These are phyloP conservation scores for Tragelaphus scriptus DNA, from an alignment of 2,113 vertebrate species.

Conservation along the genomic window DNA sequence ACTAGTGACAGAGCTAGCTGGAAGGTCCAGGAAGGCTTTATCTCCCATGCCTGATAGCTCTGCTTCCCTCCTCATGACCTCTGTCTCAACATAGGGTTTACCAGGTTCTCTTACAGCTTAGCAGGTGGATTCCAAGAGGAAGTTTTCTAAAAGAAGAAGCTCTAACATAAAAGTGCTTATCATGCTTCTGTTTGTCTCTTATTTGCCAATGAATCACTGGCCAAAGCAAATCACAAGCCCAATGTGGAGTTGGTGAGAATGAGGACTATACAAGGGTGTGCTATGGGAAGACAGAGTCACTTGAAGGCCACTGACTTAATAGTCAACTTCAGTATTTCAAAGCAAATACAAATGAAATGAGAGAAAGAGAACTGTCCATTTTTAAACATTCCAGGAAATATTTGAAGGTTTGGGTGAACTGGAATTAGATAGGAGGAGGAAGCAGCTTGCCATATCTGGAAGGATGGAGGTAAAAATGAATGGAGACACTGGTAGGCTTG, in stretches of 20 bases:
- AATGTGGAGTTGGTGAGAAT: not conserved
- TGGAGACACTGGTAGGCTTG: not conserved
- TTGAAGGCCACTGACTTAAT: accelerated
- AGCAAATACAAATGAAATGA: not conserved
- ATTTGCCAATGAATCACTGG: not conserved
- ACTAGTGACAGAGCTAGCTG: not conserved
- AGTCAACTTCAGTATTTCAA: not conserved
- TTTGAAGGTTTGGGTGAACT: not conserved
- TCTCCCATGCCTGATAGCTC: accelerated
- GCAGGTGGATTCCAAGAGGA: not conserved
- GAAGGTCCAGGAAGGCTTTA: not conserved
- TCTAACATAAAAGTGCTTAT: not conserved
- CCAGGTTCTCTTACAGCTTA: not conserved
- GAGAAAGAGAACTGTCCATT: too few species aligned
- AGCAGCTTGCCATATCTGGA: not conserved
- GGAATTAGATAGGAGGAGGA: not conserved
- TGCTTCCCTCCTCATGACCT: not conserved
- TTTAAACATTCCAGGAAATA: not conserved
- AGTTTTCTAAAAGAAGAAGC: not conserved
- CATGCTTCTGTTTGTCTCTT: not conserved
- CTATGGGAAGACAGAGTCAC: not conserved
- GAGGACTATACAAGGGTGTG: accelerated
- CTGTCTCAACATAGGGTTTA: not conserved
- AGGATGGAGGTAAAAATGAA: not conserved
- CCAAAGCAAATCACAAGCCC: not conserved